Base-by-base conservation (phyloP, 2,888 invertebrate species). In the Entomobrya multifasciata region DNA sequence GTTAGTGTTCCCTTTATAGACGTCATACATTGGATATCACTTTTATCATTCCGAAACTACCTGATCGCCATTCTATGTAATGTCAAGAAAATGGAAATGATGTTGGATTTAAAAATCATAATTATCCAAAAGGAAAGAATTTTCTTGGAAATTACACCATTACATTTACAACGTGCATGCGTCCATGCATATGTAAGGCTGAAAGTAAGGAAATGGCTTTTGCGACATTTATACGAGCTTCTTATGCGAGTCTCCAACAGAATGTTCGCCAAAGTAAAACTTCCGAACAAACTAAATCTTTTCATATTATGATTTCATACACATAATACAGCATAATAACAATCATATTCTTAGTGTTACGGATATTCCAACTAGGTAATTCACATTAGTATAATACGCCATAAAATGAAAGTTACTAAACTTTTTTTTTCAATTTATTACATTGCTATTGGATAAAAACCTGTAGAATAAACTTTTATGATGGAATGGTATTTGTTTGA, bases 361-460 rank as follows among this genome's bases (percentile, higher is more conserved):
- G 36, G 74, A 74, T 74, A 82, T 62, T 82, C 62, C 49, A 74
- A 74, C 74, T 74, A 85, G 85, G 79, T 81, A 88, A 85, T 82
- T 88, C 86, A 84, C 83, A 88, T 88, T 88, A 79, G 78, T 78
- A 78, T 85, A 84, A 85, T 85, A 79, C 76, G 55, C 88, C 89
- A 88, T 88, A 89, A 88, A 88, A 86, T 88, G 88, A 87, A 88
- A 84, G 88, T 89, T 87, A 79, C 79, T 79, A 86, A 90, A 88
- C 76, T 87, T 90, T 89, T 72, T 78, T 81, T 88, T 90, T 90
- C 90, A 90, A 90, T 90, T 90, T 90, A 90, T 89, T 79, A 62
- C 72, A 86, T 72, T 74, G 76, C 79, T 41, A 25, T 49, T 41
- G 85, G 81, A 76, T 72, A 82, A 74, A n/a, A 89, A 90, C 90